These are phyloP conservation scores for Empis stercorea DNA, from an alignment of 2,888 invertebrate species.

Conservation along the genomic window DNA sequence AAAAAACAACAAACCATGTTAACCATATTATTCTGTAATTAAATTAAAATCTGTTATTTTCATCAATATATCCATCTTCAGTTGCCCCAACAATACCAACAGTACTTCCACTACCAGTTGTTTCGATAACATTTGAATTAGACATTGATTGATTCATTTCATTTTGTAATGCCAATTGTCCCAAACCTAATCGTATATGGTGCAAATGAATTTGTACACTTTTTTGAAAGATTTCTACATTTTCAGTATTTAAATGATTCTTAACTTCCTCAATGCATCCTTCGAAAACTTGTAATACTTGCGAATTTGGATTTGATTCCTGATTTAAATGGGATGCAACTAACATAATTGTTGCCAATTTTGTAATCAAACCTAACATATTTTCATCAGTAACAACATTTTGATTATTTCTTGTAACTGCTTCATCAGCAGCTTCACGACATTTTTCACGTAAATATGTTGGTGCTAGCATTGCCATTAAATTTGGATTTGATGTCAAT, in stretches of 20 bases:
- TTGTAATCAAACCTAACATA: constrained; percentile 67
- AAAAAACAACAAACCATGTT: too few relatives aligned
- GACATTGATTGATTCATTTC: not conserved
- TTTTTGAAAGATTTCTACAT: constrained; percentile 70
- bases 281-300: constrained; percentile 79
- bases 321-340: constrained; percentile 37
- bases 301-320: constrained; percentile 69
- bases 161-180: constrained; percentile 19
- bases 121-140: not conserved
- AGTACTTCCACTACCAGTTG: too few relatives aligned
- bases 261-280: constrained; percentile 86
- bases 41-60: not conserved
- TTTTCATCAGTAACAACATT: constrained; percentile 45
- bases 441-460: constrained; percentile 79
- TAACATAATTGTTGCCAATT: constrained; percentile 73
- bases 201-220: constrained; percentile 79
- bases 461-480: constrained; percentile 77
- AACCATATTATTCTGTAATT: too few relatives aligned
- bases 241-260: constrained; percentile 58
- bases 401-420: constrained; percentile 61
- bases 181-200: constrained; percentile 28
- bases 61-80: not conserved
- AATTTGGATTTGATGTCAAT: constrained; percentile 76
- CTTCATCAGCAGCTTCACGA: constrained; percentile 66
- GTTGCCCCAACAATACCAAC: not conserved